Base-by-base conservation (phyloP, 2,113 vertebrate species). In the Sisor rabdophorus region DNA sequence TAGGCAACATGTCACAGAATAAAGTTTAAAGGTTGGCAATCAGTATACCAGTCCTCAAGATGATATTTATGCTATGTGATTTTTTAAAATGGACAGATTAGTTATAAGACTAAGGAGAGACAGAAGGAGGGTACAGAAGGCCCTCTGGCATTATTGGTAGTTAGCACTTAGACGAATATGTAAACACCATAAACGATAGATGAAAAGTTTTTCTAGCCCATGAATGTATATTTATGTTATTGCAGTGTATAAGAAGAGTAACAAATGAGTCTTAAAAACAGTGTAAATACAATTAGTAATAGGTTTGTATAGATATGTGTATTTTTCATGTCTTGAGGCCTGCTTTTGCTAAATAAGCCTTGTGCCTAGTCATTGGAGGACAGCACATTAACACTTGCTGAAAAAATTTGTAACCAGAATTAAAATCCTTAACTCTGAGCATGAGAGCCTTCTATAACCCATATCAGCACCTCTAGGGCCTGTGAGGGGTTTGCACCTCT, bases 361-460 rank as follows among this genome's bases (percentile, higher is more conserved):
- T 19, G 36, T 77, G 81, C 74, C 61, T 24, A 69, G 77, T 84
- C 87, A 83, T 85, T 84, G 80, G 82, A 88, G 82, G 86, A 88
- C 67, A 83, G 75, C 86, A 88, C 88, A 86, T 89, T 93, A 92
- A 93, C 88, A 84, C 86, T 87, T 84, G 86, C 87, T 91, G 92
- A 92, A 90, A 89, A 89, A 92, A 92, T n/a, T n/a, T 92, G 92
- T 93, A 91, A 93, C 91, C 90, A 90, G 91, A 90, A 91, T 92
- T 93, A 90, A 92, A 90, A 92, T 90, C 89, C 80, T 85, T 88
- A 88, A 88, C 81, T 85, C 83, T 81, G 74, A 90, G 82, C 87
- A 87, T 86, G 85, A 86, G 89, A 86, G 86, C 87, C 87, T 79
- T 87, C 88, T 89, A 90, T 91, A 90, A 89, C 89, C 90, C 89